Base-by-base conservation (phyloP, 1,140 invertebrate genomes). In the Gonatopus flavifemur region DNA sequence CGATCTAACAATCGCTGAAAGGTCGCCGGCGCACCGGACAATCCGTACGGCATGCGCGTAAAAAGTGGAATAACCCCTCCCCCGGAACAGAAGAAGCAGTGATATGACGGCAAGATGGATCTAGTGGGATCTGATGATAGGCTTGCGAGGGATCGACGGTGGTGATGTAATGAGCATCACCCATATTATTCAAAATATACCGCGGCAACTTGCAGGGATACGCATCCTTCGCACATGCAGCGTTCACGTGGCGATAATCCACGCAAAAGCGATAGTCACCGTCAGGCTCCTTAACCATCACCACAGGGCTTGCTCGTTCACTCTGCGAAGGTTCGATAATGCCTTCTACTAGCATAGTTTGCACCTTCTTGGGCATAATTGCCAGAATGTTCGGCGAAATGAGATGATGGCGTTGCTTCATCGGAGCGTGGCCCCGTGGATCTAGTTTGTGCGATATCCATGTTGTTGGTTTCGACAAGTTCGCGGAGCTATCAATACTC, bases 321-420 rank as follows among this genome's bases (percentile, higher is more conserved):
- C 64, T 64, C n/a, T 59, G 44, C 9, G 63, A 55, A 10, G 65
- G 62, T 31, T 59, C 65, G 38, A 65, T 66, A 4, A 67, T 62
- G 0, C 43, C 55, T n/a, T n/a, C n/a, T n/a, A n/a, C n/a, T n/a
- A n/a, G n/a, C n/a, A n/a, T n/a, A n/a, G n/a, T n/a, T n/a, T n/a
- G n/a, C n/a, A n/a, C n/a, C n/a, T n/a, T n/a, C n/a, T n/a, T n/a
- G n/a, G n/a, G n/a, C n/a, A n/a, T n/a, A n/a, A n/a, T n/a, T n/a
- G n/a, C n/a, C n/a, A n/a, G n/a, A n/a, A n/a, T n/a, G n/a, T n/a
- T n/a, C n/a, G n/a, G n/a, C n/a, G n/a, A n/a, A n/a, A n/a, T n/a
- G n/a, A n/a, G n/a, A n/a, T n/a, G n/a, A n/a, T n/a, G n/a, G n/a
- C n/a, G n/a, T n/a, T n/a, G n/a, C n/a, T n/a, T n/a, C n/a, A n/a